Evolutionary conservation across 2,888 invertebrate species (phyloP).

Genomic region (Sminthurinus aureus): DNA sequence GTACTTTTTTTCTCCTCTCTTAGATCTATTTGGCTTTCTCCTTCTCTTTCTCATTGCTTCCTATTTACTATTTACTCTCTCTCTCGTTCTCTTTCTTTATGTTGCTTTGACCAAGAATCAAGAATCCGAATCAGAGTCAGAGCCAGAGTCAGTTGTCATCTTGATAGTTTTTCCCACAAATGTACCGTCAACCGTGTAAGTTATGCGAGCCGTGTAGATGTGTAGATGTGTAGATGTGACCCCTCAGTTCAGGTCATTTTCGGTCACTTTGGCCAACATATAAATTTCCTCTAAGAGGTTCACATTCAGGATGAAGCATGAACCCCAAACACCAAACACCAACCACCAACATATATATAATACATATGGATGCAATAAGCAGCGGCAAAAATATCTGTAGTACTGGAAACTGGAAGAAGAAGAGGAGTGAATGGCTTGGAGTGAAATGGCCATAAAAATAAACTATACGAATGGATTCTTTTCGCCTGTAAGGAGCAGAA

Average conservation of each 20-base stretch:
- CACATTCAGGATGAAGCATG: too few relatives aligned
- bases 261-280: slow-evolving; percentile 48
- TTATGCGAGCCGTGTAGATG: slow-evolving; percentile 27
- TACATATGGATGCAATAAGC: too few relatives aligned
- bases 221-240: slow-evolving; percentile 19
- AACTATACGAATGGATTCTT: slow-evolving; percentile 52
- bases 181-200: slow-evolving; percentile 18
- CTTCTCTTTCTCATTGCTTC: slow-evolving; percentile 2
- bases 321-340: too few relatives aligned
- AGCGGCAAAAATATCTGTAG: too few relatives aligned
- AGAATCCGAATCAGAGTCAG: too few relatives aligned
- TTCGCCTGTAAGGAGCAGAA: slow-evolving; percentile 37
- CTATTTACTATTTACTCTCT: slow-evolving; percentile 9
- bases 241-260: slow-evolving; percentile 48
- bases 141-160: background rate
- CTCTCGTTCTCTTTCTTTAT: background rate
- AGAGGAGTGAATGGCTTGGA: slow-evolving; percentile 19
- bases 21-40: too few relatives aligned
- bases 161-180: slow-evolving; percentile 21
- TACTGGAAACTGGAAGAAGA: too few relatives aligned
- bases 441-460: slow-evolving; percentile 54
- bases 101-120: slow-evolving; percentile 14
- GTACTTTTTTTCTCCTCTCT: slow-evolving; percentile 28
- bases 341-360: too few relatives aligned
- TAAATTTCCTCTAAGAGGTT: slow-evolving; percentile 45